A percentile compares a stretch with the other conserved stretches of the same genome.
Evolutionary conservation across 1,140 invertebrate genomes (phyloP).

Genomic region (Drosophila sproati): DNA sequence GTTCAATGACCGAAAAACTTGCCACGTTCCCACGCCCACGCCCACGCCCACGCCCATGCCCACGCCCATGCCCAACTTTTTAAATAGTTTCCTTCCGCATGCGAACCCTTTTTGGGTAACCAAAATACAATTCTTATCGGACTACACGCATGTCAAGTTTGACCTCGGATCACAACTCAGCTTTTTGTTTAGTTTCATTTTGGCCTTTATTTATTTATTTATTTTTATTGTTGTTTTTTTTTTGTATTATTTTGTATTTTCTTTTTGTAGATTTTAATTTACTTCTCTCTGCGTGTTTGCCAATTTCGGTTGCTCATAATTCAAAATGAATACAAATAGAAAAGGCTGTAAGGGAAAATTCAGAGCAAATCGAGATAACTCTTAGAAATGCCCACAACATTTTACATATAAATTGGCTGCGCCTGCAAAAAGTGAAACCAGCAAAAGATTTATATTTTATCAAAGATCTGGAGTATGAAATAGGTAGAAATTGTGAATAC

Average conservation of each 20-base stretch:
- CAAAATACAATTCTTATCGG: constrained; percentile 68
- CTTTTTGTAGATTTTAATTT: constrained; percentile 66
- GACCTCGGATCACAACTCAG: constrained; percentile 22
- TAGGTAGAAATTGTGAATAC: constrained; percentile 22
- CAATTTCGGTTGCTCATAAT: constrained; percentile 55
- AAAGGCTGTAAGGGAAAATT: constrained; percentile 37
- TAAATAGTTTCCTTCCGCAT: constrained; percentile 30
- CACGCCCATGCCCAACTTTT: constrained; percentile 21
- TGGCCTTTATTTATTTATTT: constrained; percentile 43
- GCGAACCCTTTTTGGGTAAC: constrained; percentile 57
- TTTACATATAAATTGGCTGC: constrained; percentile 71
- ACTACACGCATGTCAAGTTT: constrained; percentile 62
- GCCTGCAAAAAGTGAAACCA: constrained; percentile 56
- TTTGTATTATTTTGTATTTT: constrained; percentile 20
- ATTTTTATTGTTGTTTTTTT: constrained; percentile 46
- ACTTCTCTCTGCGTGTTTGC: constrained; percentile 39
- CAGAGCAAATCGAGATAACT: constrained; percentile 39
- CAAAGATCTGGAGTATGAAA: constrained; percentile 4
- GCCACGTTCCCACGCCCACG: background rate
- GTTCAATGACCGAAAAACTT: constrained; percentile 68
- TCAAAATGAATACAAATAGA: constrained; percentile 72
- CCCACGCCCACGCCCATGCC: background rate
- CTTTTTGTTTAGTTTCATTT: constrained; percentile 27
- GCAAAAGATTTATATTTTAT: constrained; percentile 63
- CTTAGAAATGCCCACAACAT: constrained; percentile 36